These are phyloP conservation scores for Sturmia bella DNA, from an alignment of 2,888 invertebrate species.

Conservation along the genomic window DNA sequence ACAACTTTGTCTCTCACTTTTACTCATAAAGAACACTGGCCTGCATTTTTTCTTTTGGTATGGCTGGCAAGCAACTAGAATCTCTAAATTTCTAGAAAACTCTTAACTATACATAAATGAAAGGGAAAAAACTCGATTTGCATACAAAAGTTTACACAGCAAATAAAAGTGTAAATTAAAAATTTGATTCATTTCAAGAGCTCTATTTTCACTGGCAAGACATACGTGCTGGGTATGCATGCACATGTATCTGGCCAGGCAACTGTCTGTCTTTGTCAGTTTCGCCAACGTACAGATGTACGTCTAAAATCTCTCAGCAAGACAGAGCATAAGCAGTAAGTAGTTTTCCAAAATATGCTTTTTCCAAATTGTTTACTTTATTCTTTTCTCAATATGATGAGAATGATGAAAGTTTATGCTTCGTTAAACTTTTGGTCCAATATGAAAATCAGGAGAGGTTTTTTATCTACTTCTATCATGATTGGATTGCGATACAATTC, in stretches of 20 bases:
- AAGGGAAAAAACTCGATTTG: constrained; percentile 6
- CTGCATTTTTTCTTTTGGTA: background rate
- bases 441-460: constrained; percentile 47
- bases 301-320: constrained; percentile 1
- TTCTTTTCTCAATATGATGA: constrained; percentile 54
- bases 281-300: constrained; percentile 3
- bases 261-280: constrained; percentile 23
- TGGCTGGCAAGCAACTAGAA: constrained; percentile 34
- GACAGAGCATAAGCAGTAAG: constrained; percentile 13
- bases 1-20: constrained; percentile 43
- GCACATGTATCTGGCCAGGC: background rate
- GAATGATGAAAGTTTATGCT: constrained; percentile 60
- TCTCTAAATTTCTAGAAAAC: constrained; percentile 24
- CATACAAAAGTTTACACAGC: background rate
- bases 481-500: constrained; percentile 60
- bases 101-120: constrained; percentile 24
- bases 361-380: constrained; percentile 53
- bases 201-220: background rate
- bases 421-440: constrained; percentile 63
- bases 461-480: constrained; percentile 35
- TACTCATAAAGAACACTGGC: background rate
- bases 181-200: constrained; percentile 37
- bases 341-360: constrained; percentile 36
- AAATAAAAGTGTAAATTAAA: constrained; percentile 30
- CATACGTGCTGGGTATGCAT: too few relatives aligned